Percentiles rank a stretch among this genome's conserved stretches.
Evolutionary conservation across 2,888 invertebrate species (phyloP).

Genomic region (Spialia ferax): DNA sequence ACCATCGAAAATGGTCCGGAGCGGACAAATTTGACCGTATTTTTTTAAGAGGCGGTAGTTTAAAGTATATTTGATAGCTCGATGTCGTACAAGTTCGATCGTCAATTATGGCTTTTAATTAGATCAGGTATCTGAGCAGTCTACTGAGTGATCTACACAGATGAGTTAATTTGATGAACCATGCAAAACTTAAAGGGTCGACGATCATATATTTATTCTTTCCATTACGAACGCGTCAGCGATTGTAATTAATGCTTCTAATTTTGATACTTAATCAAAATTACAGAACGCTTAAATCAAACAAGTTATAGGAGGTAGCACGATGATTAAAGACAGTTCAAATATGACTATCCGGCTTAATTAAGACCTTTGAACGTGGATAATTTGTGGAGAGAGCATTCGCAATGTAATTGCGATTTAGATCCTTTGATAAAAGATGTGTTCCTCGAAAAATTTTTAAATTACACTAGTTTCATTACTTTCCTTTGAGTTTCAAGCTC

Average conservation of each 20-base stretch:
- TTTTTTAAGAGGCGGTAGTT: too few species aligned
- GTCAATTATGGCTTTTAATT: too few species aligned
- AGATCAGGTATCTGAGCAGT: too few species aligned
- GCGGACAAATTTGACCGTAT: too few species aligned
- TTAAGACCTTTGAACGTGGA: background rate
- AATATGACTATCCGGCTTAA: conserved; percentile 4
- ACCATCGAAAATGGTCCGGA: too few species aligned
- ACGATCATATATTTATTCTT: too few species aligned
- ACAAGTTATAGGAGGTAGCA: background rate
- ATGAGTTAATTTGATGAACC: too few species aligned
- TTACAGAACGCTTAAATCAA: background rate
- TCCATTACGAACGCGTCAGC: too few species aligned
- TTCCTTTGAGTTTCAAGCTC: background rate
- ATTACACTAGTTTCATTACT: background rate
- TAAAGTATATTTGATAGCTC: too few species aligned
- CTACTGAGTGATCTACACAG: too few species aligned
- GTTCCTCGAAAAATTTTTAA: background rate
- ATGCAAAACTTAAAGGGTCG: too few species aligned
- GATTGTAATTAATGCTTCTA: background rate
- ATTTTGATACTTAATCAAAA: background rate
- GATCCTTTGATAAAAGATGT: background rate
- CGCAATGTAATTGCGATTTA: background rate
- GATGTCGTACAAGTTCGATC: too few species aligned
- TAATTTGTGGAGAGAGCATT: background rate
- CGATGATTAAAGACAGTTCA: background rate